Evolutionary conservation across 2,797 vertebrate species (phyloP).

Genomic region (Rhodeus uyekii): DNA sequence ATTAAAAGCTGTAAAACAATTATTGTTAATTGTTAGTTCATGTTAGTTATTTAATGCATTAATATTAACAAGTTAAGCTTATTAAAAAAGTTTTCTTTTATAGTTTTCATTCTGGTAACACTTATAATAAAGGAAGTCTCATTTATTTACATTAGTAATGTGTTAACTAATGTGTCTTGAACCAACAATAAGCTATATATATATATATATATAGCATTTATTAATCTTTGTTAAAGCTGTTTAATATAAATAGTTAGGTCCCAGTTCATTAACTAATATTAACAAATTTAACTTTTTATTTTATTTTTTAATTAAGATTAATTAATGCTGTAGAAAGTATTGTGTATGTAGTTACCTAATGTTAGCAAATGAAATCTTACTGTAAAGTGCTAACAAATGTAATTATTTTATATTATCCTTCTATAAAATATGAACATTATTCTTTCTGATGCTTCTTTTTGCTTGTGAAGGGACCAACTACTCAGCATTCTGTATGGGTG

Average conservation of each 20-base stretch:
- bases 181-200: neutral
- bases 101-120: neutral
- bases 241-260: neutral
- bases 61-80: neutral
- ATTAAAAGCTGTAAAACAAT: neutral
- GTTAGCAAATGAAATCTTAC: neutral
- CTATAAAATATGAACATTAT: neutral
- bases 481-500: neutral
- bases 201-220: neutral
- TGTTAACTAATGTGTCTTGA: neutral
- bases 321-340: neutral
- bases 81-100: neutral
- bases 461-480: neutral
- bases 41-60: neutral
- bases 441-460: neutral
- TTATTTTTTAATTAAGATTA: neutral
- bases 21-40: neutral
- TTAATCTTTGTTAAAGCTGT: neutral
- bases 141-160: neutral
- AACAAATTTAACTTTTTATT: neutral
- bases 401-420: neutral
- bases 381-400: neutral
- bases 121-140: neutral
- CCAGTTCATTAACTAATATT: neutral
- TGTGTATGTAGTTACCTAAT: neutral